phyloP scores from a whole-genome alignment of 2,888 invertebrate species.

The Phyto melanocephala region DNA sequence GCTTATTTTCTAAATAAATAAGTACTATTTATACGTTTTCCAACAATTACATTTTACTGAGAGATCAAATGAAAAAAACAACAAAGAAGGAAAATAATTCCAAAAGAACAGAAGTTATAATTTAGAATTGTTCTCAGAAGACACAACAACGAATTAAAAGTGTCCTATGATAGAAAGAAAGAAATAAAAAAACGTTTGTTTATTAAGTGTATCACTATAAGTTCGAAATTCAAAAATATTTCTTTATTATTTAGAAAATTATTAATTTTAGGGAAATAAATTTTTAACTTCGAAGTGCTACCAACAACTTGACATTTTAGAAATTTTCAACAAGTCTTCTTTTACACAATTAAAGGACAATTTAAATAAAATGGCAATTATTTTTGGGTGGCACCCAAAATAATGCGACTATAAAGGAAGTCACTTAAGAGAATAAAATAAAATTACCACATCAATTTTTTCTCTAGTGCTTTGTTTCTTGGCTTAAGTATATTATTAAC shows the following conservation, averaged over 20 bases:
- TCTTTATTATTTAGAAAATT: too few species aligned
- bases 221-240: too few species aligned
- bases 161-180: too few species aligned
- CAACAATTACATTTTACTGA: constrained; percentile 1
- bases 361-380: constrained; percentile 12
- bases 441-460: constrained; percentile 45
- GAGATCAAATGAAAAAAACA: constrained; percentile 6
- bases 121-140: background rate
- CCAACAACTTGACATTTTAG: background rate
- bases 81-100: background rate
- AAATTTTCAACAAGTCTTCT: too few species aligned
- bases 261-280: too few species aligned
- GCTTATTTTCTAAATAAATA: constrained; percentile 29
- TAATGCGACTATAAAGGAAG: constrained; percentile 17
- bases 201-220: too few species aligned
- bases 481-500: constrained; percentile 53
- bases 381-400: constrained; percentile 54
- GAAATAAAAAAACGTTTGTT: too few species aligned
- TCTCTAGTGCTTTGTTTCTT: constrained; percentile 22
- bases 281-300: background rate
- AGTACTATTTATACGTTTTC: background rate
- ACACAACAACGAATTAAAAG: background rate
- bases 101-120: background rate
- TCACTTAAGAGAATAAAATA: constrained; percentile 29
- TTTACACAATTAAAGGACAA: background rate